These are phyloP conservation scores for Graptemys geographica DNA, from an alignment of 2,797 vertebrate species.

Conservation along the genomic window DNA sequence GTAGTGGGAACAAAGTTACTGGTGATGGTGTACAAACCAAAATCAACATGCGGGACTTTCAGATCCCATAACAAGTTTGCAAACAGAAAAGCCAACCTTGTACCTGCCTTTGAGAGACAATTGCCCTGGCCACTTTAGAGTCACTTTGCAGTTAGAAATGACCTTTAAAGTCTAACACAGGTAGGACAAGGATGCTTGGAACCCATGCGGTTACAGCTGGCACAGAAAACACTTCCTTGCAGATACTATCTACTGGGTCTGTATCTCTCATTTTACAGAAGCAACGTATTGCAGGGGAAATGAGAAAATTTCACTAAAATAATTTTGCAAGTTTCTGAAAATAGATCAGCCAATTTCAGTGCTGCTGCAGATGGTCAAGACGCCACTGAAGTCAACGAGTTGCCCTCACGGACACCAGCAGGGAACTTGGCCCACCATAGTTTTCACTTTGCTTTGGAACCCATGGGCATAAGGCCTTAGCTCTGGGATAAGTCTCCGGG, in stretches of 20 bases:
- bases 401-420: not conserved
- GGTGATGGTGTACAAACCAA: not conserved
- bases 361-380: not conserved
- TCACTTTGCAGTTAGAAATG: conserved; percentile 17
- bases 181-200: conserved; percentile 54
- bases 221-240: conserved; percentile 68
- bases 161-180: not conserved
- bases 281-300: conserved; percentile 9
- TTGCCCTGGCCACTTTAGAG: not conserved
- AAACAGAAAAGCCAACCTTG: conserved; percentile 5
- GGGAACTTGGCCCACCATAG: not conserved
- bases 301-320: conserved; percentile 25
- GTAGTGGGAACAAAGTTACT: not conserved
- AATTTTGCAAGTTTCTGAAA: not conserved
- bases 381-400: not conserved
- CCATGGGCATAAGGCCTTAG: not conserved
- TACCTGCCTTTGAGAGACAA: not conserved
- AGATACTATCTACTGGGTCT: conserved; percentile 67
- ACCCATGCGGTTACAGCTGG: conserved; percentile 34
- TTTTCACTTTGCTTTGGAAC: not conserved
- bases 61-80: not conserved
- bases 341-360: accelerated
- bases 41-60: not conserved
- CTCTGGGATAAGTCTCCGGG: not conserved
- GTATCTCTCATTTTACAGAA: conserved; percentile 69